Evolutionary conservation across 2,113 vertebrate genomes (phyloP).

Genomic region (Mesoclemmys tuberculata): DNA sequence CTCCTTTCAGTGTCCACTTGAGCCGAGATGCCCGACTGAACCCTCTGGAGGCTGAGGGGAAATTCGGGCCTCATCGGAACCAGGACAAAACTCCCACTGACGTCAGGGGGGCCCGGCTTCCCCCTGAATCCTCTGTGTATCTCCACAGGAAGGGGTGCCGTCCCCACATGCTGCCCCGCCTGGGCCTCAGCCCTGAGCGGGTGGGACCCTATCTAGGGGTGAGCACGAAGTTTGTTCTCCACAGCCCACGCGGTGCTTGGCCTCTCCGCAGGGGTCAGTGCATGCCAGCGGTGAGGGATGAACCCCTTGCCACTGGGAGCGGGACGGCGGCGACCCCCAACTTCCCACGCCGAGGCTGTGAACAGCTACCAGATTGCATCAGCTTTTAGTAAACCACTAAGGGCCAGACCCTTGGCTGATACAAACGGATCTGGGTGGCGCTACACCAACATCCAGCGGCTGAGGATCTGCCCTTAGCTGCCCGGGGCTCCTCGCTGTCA

Average conservation of each 20-base stretch:
- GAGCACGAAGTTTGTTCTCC: too few species aligned
- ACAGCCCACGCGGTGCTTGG: too few species aligned
- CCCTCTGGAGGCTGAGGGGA: not conserved
- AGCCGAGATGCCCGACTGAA: not conserved
- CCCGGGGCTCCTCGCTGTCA: not conserved
- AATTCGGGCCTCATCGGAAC: not conserved
- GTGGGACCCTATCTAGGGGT: not conserved
- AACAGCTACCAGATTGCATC: not conserved
- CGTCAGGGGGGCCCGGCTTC: not conserved
- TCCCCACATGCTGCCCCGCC: not conserved
- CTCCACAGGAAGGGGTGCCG: not conserved
- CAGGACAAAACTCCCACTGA: not conserved
- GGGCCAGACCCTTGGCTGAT: not conserved
- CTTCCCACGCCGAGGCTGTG: too few species aligned
- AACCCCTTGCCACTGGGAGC: not conserved
- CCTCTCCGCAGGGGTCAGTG: not conserved
- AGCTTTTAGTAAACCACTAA: not conserved
- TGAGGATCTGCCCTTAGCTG: not conserved
- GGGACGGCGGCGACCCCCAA: not conserved
- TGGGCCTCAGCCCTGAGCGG: too few species aligned
- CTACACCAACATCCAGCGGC: not conserved
- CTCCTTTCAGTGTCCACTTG: too few species aligned
- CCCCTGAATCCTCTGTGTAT: not conserved
- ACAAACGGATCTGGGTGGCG: not conserved
- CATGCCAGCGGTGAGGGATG: not conserved